Evolutionary conservation across 2,797 vertebrate species (phyloP).

Genomic region (Propithecus perrieri): DNA sequence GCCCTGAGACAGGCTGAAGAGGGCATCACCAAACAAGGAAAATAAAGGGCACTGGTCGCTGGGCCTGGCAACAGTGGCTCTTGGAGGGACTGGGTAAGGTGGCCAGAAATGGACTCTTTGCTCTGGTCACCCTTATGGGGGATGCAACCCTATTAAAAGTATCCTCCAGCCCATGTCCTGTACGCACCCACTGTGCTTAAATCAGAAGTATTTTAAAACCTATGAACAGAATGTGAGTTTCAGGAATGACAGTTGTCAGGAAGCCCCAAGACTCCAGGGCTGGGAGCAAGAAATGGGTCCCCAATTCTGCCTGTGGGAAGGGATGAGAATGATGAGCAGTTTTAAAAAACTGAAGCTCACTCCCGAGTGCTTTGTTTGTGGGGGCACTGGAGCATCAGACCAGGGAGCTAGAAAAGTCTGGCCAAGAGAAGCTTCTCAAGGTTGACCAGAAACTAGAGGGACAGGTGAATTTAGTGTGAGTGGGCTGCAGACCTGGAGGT

Average conservation of each 20-base stretch:
- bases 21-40: slow-evolving; percentile 27
- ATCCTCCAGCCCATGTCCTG: not conserved
- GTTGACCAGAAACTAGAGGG: not conserved
- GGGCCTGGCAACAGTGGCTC: not conserved
- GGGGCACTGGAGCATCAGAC: no score
- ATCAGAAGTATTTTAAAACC: not conserved
- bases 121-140: not conserved
- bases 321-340: not conserved
- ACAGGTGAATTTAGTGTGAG: not conserved
- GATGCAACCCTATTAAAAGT: not conserved
- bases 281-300: not conserved
- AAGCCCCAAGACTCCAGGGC: rapidly evolving
- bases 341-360: not conserved
- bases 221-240: not conserved
- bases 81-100: rapidly evolving
- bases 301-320: not conserved
- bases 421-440: not conserved
- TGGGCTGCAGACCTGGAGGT: not conserved
- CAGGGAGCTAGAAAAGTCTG: not conserved
- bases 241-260: not conserved
- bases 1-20: not conserved
- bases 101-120: not conserved
- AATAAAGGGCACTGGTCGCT: not conserved
- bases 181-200: not conserved
- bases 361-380: not conserved